Conservation (phyloP, 1,140 invertebrate genomes). For the Apis laboriosa region DNA sequence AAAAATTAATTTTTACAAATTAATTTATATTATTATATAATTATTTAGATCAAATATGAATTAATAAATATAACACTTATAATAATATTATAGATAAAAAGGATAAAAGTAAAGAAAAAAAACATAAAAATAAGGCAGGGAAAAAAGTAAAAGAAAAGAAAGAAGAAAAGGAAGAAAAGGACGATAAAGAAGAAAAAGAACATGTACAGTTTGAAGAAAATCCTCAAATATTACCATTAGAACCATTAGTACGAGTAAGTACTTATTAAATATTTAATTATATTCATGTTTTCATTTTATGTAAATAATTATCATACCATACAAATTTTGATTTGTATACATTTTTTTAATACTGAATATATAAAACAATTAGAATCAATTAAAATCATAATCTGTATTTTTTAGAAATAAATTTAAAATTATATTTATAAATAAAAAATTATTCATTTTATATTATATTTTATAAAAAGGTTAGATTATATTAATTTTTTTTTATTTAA, state of each 20-base stretch:
- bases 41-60: neutral
- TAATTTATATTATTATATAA: neutral
- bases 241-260: constrained; percentile 67
- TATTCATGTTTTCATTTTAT: neutral
- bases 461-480: too few species aligned
- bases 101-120: constrained; percentile 80
- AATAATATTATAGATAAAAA: constrained; percentile 73
- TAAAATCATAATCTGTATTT: neutral
- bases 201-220: constrained; percentile 77
- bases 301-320: neutral
- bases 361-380: neutral
- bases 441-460: too few species aligned
- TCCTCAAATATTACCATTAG: constrained; percentile 72
- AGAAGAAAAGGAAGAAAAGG: constrained; percentile 79
- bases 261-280: constrained; percentile 18
- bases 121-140: constrained; percentile 82
- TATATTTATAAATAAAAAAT: neutral
- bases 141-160: constrained; percentile 84
- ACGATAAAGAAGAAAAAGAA: constrained; percentile 79
- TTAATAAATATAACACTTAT: neutral
- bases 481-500: neutral
- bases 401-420: neutral
- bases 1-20: too few species aligned
- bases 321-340: too few species aligned
- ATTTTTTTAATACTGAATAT: neutral